Evolutionary conservation across 1,140 invertebrate species (phyloP).

Genomic region (Heliconius hermathena): DNA sequence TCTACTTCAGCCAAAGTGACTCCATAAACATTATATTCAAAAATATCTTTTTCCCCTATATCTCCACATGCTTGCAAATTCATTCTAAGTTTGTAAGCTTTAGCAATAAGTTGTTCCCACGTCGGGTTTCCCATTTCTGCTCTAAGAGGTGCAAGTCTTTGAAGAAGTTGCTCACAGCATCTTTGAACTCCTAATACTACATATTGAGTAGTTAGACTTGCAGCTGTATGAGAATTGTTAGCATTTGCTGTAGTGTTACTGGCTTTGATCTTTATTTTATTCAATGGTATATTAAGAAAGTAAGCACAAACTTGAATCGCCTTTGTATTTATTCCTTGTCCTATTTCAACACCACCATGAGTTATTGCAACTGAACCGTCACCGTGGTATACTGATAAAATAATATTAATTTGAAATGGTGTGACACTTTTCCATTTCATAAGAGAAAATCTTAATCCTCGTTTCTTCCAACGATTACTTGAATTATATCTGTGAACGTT

Average conservation of each 20-base stretch:
- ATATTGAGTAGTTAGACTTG: conserved; percentile 50
- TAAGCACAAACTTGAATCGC: conserved; percentile 88
- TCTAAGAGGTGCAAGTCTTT: conserved; percentile 84
- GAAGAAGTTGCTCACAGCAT: conserved; percentile 71
- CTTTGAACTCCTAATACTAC: conserved; percentile 44
- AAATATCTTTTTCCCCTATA: conserved; percentile 54
- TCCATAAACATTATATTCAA: conserved; percentile 83
- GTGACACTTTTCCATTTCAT: conserved; percentile 84
- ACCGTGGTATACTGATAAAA: conserved; percentile 86
- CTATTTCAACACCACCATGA: conserved; percentile 91
- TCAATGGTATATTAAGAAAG: conserved; percentile 86
- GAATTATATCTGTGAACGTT: conserved; percentile 13
- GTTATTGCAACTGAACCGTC: conserved; percentile 89
- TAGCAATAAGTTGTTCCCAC: conserved; percentile 84
- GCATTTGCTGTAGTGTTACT: conserved; percentile 60
- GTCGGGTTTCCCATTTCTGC: conserved; percentile 79
- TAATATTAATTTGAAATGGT: conserved; percentile 82
- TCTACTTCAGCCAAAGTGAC: conserved; percentile 85
- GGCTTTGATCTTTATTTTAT: conserved; percentile 85
- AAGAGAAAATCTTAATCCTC: conserved; percentile 85
- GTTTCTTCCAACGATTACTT: conserved; percentile 40
- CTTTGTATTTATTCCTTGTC: conserved; percentile 91
- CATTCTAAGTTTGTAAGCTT: conserved; percentile 80
- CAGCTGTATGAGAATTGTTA: conserved; percentile 84
- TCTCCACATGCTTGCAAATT: conserved; percentile 78